Percentiles rank a stretch among this genome's conserved stretches.
Evolutionary conservation across 2,113 vertebrate genomes (phyloP).

Genomic region (Psittacus erithacus): DNA sequence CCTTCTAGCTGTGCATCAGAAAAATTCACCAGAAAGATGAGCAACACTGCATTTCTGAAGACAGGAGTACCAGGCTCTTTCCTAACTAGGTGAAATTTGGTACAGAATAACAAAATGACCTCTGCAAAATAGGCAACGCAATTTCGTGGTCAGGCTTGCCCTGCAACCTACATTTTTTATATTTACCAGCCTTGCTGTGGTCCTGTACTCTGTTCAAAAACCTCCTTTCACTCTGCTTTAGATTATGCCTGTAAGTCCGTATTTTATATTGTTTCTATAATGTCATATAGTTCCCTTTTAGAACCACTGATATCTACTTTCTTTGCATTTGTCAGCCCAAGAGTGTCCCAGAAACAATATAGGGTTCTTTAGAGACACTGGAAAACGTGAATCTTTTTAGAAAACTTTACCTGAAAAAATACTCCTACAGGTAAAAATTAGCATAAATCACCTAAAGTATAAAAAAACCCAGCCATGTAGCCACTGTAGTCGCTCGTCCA

Average conservation of each 20-base stretch:
- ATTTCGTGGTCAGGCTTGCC: background rate
- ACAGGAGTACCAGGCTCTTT: background rate
- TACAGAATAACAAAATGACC: background rate
- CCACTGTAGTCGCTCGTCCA: background rate
- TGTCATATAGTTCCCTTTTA: background rate
- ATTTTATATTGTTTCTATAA: background rate
- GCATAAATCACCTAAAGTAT: background rate
- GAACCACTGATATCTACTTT: background rate
- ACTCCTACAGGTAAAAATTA: background rate
- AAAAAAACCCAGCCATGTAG: rapidly evolving
- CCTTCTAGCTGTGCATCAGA: background rate
- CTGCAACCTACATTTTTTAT: background rate
- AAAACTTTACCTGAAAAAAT: background rate
- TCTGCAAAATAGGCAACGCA: background rate
- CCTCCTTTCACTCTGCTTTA: background rate
- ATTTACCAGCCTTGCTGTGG: background rate
- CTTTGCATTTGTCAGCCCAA: background rate
- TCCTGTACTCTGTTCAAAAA: background rate
- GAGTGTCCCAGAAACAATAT: background rate
- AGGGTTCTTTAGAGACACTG: background rate
- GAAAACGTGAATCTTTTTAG: background rate
- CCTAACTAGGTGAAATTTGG: background rate
- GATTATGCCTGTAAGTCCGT: background rate
- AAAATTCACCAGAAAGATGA: background rate
- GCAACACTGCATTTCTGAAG: background rate